phyloP scores from a whole-genome alignment of 2,113 vertebrate species.

The Calidris pygmaea region DNA sequence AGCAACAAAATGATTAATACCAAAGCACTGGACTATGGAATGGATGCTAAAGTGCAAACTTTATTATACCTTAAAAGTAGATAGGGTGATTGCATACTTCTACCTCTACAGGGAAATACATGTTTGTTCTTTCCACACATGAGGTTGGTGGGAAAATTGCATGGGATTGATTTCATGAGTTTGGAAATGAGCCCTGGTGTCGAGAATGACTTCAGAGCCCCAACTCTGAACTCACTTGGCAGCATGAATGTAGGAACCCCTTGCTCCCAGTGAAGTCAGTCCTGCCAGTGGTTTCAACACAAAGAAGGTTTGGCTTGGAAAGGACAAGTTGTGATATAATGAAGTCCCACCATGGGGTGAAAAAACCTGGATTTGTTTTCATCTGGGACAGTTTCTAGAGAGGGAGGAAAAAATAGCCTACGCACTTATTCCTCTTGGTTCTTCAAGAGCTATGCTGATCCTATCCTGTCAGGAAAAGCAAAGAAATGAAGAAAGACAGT shows the following conservation, averaged over 20 bases:
- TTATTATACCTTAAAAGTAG: neutral
- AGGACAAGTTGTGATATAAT: neutral
- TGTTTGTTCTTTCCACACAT: neutral
- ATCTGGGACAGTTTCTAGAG: neutral
- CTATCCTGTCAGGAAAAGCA: neutral
- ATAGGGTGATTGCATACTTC: constrained; percentile 3
- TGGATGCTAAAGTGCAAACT: neutral
- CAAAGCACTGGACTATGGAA: neutral
- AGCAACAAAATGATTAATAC: neutral
- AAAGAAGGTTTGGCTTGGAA: neutral
- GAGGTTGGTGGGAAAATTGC: constrained; percentile 25
- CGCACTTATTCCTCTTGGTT: neutral
- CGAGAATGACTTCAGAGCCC: constrained; percentile 25
- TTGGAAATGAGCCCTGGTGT: constrained; percentile 39
- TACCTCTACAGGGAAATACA: constrained; percentile 16
- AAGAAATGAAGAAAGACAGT: neutral
- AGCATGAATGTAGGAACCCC: neutral
- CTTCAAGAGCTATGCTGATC: neutral
- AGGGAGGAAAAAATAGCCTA: neutral
- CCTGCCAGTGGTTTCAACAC: constrained; percentile 37
- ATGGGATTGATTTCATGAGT: constrained; percentile 19
- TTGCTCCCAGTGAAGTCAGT: neutral
- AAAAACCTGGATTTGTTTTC: neutral
- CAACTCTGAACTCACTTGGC: constrained; percentile 30
- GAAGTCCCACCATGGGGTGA: neutral